Evolutionary conservation across 1,140 invertebrate genomes (phyloP).

Genomic region (Bombus confusus): DNA sequence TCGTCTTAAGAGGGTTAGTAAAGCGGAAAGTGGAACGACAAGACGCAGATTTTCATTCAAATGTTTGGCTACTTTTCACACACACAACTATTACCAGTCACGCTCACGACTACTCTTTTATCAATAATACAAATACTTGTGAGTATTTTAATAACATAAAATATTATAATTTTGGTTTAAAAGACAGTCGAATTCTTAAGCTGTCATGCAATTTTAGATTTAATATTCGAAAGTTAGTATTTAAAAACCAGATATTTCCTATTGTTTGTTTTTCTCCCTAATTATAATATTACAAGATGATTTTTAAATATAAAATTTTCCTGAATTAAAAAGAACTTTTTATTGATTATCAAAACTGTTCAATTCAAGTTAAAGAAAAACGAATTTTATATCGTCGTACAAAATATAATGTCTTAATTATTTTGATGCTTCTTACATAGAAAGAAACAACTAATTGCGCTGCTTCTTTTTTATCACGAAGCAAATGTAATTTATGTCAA

Average conservation of each 20-base stretch:
- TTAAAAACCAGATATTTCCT: not conserved
- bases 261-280: not conserved
- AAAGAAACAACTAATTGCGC: not conserved
- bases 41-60: constrained; percentile 19
- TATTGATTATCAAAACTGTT: not conserved
- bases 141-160: not conserved
- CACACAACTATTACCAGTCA: not conserved
- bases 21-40: constrained; percentile 21
- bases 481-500: not conserved
- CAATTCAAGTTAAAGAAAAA: not conserved
- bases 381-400: not conserved
- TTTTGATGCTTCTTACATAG: too few relatives aligned
- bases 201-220: not conserved
- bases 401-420: not conserved
- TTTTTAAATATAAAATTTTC: not conserved
- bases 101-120: not conserved
- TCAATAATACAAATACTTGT: not conserved
- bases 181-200: not conserved
- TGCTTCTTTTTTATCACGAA: not conserved
- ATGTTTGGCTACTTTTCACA: constrained; percentile 12
- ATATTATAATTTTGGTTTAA: not conserved
- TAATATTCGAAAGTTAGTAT: not conserved
- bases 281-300: not conserved
- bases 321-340: not conserved
- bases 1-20: constrained; percentile 42